Evolutionary conservation across 2,888 invertebrate species (phyloP).

Genomic region (Drosophila anomalata): DNA sequence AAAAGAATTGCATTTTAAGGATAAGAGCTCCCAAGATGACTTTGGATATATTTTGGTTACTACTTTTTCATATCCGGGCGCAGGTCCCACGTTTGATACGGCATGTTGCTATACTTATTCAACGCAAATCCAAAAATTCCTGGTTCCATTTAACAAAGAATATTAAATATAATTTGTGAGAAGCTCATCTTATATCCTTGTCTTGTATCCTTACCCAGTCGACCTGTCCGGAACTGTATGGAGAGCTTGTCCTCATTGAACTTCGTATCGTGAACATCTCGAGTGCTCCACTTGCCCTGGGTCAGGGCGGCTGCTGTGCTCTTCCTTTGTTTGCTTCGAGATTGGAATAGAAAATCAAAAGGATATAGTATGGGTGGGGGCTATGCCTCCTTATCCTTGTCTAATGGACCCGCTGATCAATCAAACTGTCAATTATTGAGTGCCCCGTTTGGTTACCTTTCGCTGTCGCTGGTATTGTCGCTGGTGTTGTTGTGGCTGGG

Average conservation of each 20-base stretch:
- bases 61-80: conserved; percentile 87
- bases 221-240: conserved; percentile 90
- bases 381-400: not conserved
- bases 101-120: conserved; percentile 90
- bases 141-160: conserved; percentile 44
- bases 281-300: conserved; percentile 87
- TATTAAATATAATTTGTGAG: not conserved
- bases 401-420: not conserved
- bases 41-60: not conserved
- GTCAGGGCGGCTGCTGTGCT: conserved; percentile 67
- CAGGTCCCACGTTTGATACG: conserved; percentile 94
- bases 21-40: no score
- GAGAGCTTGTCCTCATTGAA: conserved; percentile 93
- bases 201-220: conserved; percentile 85
- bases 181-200: not conserved
- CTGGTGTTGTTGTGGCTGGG: conserved; percentile 58
- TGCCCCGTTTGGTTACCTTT: conserved; percentile 60
- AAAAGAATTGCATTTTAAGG: not conserved
- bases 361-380: not conserved
- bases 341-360: not conserved
- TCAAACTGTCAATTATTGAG: conserved; percentile 11
- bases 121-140: conserved; percentile 90
- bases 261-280: conserved; percentile 90
- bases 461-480: conserved; percentile 53
- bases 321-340: conserved; percentile 42